Conservation (phyloP, 2,888 invertebrate genomes). For the Acleris cristana region DNA sequence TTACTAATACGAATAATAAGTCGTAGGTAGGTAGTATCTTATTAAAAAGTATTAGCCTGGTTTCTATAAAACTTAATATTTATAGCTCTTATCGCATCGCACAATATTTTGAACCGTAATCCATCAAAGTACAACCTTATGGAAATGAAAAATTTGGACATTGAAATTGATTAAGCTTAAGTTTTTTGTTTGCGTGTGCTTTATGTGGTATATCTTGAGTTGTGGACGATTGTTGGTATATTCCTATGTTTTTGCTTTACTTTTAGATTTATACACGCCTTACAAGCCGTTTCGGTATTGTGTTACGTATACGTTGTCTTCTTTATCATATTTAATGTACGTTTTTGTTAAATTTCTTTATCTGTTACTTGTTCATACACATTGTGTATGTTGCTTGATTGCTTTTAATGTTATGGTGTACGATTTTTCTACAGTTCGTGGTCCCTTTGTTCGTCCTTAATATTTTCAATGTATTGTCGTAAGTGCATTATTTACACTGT, state of each 20-base stretch:
- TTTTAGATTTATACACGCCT: slow-evolving; percentile 15
- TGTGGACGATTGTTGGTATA: slow-evolving; percentile 4
- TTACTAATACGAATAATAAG: neutral
- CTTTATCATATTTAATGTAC: slow-evolving; percentile 21
- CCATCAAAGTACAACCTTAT: slow-evolving; percentile 22
- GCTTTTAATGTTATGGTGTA: slow-evolving; percentile 48
- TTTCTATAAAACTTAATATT: slow-evolving; percentile 5
- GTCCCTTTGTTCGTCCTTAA: slow-evolving; percentile 54
- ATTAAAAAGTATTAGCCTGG: slow-evolving; percentile 19
- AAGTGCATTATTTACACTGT: slow-evolving; percentile 84
- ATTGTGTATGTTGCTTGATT: slow-evolving; percentile 50
- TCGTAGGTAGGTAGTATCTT: slow-evolving; percentile 1
- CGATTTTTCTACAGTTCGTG: slow-evolving; percentile 50
- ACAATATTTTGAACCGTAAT: slow-evolving; percentile 19
- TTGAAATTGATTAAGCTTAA: slow-evolving; percentile 6
- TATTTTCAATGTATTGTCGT: slow-evolving; percentile 65
- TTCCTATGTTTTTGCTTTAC: slow-evolving; percentile 13
- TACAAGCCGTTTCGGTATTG: slow-evolving; percentile 27
- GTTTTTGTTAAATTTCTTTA: slow-evolving; percentile 46
- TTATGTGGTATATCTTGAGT: slow-evolving; percentile 18
- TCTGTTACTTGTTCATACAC: slow-evolving; percentile 53
- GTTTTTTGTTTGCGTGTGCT: slow-evolving; percentile 19
- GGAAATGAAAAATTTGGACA: too few species aligned
- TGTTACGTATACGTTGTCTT: slow-evolving; percentile 32
- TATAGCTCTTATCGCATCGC: slow-evolving; percentile 9